Evolutionary conservation across 2,113 vertebrate genomes (phyloP).

Genomic region (Ciconia stormi): DNA sequence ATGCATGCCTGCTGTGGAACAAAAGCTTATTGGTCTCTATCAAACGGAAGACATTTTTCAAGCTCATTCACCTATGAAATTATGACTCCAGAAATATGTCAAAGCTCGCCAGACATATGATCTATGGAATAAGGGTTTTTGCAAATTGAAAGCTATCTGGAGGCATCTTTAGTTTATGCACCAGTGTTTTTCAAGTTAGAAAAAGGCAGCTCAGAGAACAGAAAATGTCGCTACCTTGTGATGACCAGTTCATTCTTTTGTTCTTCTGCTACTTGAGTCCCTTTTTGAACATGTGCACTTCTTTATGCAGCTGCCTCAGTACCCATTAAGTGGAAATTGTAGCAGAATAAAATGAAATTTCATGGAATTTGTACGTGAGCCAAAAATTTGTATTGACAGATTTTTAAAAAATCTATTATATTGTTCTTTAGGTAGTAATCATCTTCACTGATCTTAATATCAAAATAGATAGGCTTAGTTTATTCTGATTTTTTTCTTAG

Average conservation of each 20-base stretch:
- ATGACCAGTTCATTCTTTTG: conserved; percentile 2
- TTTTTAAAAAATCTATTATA: background rate
- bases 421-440: background rate
- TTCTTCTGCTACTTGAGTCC: background rate
- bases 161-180: conserved; percentile 14
- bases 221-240: conserved; percentile 12
- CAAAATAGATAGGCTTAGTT: background rate
- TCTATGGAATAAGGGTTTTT: conserved; percentile 8
- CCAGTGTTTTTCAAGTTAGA: background rate
- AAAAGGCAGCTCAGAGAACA: background rate
- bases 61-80: conserved; percentile 55
- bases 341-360: background rate
- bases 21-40: conserved; percentile 50
- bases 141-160: conserved; percentile 30
- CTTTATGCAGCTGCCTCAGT: background rate
- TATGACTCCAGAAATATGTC: conserved; percentile 49
- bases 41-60: conserved; percentile 28
- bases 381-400: background rate
- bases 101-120: conserved; percentile 35
- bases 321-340: background rate
- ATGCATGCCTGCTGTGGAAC: conserved; percentile 14
- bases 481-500: background rate
- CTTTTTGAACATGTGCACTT: background rate
- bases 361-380: background rate
- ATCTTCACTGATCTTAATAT: background rate